Conservation (phyloP, 2,797 vertebrate species). For the Cottoperca gobio region DNA sequence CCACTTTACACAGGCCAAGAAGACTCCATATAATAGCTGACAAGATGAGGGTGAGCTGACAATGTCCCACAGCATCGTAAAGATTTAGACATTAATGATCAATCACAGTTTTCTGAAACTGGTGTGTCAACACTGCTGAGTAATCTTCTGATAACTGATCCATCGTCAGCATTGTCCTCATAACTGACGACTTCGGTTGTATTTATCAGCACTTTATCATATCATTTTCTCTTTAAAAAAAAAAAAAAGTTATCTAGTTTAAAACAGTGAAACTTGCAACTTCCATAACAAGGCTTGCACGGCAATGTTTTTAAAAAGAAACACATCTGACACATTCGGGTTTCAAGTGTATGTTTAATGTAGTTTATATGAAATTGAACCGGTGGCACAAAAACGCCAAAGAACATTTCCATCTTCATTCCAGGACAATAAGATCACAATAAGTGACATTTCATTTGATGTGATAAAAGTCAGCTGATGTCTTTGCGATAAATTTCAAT, state of each 20-base stretch:
- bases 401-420: constrained; percentile 11
- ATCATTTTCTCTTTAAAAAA: neutral
- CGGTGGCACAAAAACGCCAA: neutral
- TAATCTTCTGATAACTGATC: neutral
- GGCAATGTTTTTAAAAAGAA: neutral
- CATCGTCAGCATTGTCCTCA: neutral
- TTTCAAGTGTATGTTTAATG: neutral
- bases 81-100: neutral
- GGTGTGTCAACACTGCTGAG: neutral
- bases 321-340: neutral
- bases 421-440: neutral
- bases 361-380: neutral
- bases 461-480: constrained; percentile 33
- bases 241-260: neutral
- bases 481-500: constrained; percentile 39
- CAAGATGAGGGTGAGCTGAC: neutral
- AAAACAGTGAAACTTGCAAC: neutral
- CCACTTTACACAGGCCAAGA: neutral
- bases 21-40: neutral
- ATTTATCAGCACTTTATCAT: neutral
- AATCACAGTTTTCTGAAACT: neutral
- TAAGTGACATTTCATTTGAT: constrained; percentile 28
- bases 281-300: neutral
- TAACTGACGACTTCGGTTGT: neutral
- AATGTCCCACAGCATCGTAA: neutral